Evolutionary conservation across 2,113 vertebrate genomes (phyloP).

Genomic region (Sinocyclocheilus anophthalmus): DNA sequence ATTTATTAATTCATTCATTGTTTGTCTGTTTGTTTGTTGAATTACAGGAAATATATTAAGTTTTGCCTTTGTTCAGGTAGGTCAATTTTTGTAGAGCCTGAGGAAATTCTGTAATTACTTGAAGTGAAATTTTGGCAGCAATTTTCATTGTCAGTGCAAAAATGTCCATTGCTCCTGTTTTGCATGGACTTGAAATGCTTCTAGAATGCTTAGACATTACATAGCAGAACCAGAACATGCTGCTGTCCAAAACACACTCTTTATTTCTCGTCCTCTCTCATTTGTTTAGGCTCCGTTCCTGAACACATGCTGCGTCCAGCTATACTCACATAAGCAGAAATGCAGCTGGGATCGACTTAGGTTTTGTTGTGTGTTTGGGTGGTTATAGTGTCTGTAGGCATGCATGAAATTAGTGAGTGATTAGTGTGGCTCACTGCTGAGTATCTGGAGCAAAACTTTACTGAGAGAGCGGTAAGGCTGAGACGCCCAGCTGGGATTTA

Average conservation of each 20-base stretch:
- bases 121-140: background rate
- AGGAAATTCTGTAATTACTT: background rate
- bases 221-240: background rate
- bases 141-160: background rate
- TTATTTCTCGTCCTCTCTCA: conserved; percentile 22
- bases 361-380: conserved; percentile 64
- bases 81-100: background rate
- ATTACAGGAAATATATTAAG: background rate
- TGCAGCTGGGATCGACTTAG: conserved; percentile 74
- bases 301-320: conserved; percentile 39
- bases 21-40: no score
- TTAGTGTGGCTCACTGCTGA: conserved; percentile 66
- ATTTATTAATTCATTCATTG: background rate
- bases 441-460: background rate
- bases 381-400: conserved; percentile 65
- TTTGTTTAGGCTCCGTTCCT: conserved; percentile 53
- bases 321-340: conserved; percentile 55
- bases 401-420: conserved; percentile 69
- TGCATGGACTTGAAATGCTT: no score
- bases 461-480: background rate
- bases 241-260: background rate
- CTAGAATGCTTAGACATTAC: background rate
- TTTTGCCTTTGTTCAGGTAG: background rate
- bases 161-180: background rate
- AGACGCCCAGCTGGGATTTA: conserved; percentile 38